These are phyloP conservation scores for Halictus ligatus DNA, from an alignment of 2,888 invertebrate genomes.

Conservation along the genomic window DNA sequence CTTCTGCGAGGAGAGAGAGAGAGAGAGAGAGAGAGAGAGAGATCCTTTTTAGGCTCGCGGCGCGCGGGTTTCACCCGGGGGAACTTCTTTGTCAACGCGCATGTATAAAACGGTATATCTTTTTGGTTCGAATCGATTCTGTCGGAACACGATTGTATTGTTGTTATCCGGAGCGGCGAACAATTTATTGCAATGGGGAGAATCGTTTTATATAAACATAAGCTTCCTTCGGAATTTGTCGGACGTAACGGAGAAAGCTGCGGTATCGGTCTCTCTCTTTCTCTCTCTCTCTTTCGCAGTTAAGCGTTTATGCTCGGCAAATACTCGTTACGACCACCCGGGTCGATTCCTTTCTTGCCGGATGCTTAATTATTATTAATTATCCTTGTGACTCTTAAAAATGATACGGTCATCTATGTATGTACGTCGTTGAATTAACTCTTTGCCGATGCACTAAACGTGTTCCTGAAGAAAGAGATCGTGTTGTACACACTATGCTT, in stretches of 20 bases:
- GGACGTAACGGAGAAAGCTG: not conserved
- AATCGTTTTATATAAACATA: not conserved
- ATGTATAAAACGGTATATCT: not conserved
- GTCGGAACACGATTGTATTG: not conserved
- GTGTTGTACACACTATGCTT: no score
- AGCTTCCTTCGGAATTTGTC: not conserved
- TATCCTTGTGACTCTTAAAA: not conserved
- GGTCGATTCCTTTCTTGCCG: not conserved
- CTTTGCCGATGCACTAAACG: not conserved
- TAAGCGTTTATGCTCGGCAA: not conserved
- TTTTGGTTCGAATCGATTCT: not conserved
- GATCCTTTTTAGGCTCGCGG: not conserved
- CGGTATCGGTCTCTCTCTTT: not conserved
- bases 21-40: no score
- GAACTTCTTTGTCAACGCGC: constrained; percentile 5
- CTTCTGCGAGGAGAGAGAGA: not conserved
- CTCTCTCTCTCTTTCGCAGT: not conserved
- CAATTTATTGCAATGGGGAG: not conserved
- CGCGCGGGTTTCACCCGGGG: not conserved
- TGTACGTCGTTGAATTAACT: not conserved
- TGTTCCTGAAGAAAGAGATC: not conserved
- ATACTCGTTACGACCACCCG: not conserved
- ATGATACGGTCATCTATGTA: no score
- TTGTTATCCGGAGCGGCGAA: not conserved
- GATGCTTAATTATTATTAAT: not conserved